Conservation (phyloP, 2,113 vertebrate genomes). For the Dipodomys ordii region DNA sequence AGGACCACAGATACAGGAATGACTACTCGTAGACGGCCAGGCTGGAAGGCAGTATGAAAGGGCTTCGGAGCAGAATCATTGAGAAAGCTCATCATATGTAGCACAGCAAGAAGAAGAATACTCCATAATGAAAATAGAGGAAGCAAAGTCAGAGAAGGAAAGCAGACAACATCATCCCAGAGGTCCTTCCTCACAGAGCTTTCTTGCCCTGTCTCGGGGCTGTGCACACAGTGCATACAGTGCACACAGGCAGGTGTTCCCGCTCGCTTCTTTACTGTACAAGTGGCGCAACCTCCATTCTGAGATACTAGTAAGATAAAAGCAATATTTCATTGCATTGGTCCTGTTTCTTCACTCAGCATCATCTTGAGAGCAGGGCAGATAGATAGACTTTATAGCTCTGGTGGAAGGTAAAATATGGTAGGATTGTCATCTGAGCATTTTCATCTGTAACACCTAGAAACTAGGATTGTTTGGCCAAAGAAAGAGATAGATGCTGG, state of each 20-base stretch:
- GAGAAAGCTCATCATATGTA: not conserved
- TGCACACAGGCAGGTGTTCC: not conserved
- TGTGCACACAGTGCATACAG: not conserved
- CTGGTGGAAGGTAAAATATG: not conserved
- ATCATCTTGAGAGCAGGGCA: not conserved
- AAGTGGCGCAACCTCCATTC: not conserved
- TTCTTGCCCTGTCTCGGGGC: not conserved
- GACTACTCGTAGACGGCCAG: not conserved
- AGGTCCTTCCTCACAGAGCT: not conserved
- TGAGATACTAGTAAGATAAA: not conserved
- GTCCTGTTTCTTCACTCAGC: not conserved
- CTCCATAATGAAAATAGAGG: not conserved
- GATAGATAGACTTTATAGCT: not conserved
- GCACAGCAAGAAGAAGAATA: not conserved
- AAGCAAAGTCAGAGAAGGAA: not conserved
- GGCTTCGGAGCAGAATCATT: not conserved
- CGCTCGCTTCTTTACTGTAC: not conserved
- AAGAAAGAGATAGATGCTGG: not conserved
- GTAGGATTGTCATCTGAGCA: not conserved
- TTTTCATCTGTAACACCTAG: not conserved
- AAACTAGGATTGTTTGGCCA: not conserved
- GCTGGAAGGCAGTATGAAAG: not conserved
- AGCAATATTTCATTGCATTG: not conserved
- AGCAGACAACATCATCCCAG: not conserved
- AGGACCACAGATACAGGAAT: no score